Evolutionary conservation across 2,888 invertebrate species (phyloP), one percentile per base, ranked within the genome.

Genomic region (Merodon equestris): DNA sequence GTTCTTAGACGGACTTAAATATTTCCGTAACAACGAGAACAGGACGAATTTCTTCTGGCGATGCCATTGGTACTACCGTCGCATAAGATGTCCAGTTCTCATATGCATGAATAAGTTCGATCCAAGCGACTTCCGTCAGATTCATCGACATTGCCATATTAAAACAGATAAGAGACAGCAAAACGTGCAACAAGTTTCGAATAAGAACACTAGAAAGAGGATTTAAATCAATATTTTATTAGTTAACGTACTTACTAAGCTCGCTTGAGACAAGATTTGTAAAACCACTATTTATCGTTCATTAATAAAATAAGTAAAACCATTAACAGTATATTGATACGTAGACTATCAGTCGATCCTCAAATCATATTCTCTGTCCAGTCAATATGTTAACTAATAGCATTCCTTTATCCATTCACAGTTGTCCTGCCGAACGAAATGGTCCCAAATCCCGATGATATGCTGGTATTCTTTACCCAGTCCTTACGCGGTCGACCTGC

Each of bases 31-130:
- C 67, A 88, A 88, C 70, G 88, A 87, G 81, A 88, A 88, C 82
- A 86, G 88, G 7, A 87, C 87, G 5, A 88, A 88, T 82, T 82
- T 86, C 44, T 88, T 87, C 61, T 88, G 88, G 88, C 86, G 88
- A 45, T 88, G 88, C 36, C 88, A 88, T 70, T 87, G 88, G 86
- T 88, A 88, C 71, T 88, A 88, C 81, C 85, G 88, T 0, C 86
- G 86, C 18, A 86, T 86, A 12, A 85, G 88, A 36, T 88, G 88
- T 67, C 88, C 88, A 0, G 88, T 88, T 0, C 81, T 88, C 15
- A 88, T 88, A 56, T 88, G 88, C 75, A 88, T 88, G 88, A 88
- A 87, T 76, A 88, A 88, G 82, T 87, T 82, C 54, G 85, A 88
- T 81, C 83, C 84, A 7, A 86, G 81, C 36, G 88, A 88, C 68